These are phyloP conservation scores for Physeter macrocephalus DNA, from an alignment of 2,113 vertebrate species.

Conservation along the genomic window DNA sequence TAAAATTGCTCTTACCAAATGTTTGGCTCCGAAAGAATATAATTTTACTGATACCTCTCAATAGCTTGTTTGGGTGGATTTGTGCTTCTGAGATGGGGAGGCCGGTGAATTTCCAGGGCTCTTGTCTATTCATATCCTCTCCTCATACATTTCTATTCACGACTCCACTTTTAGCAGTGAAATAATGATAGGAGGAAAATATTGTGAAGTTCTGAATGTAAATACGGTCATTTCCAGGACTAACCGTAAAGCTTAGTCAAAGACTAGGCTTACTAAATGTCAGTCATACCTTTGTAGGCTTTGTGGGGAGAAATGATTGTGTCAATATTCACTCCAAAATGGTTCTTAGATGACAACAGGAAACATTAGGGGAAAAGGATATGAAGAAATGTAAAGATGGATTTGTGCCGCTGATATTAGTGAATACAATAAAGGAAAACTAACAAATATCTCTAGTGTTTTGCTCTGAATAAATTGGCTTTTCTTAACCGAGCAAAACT, in stretches of 20 bases:
- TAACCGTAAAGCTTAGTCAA: not conserved
- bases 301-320: not conserved
- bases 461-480: not conserved
- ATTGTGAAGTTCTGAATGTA: not conserved
- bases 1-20: slow-evolving; percentile 39
- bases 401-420: not conserved
- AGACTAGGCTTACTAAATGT: not conserved
- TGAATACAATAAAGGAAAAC: not conserved
- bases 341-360: not conserved
- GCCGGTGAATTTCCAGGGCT: slow-evolving; percentile 18
- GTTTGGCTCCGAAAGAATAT: slow-evolving; percentile 21
- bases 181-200: not conserved
- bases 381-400: not conserved
- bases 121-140: not conserved
- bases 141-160: not conserved
- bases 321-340: not conserved
- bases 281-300: not conserved
- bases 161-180: slow-evolving; percentile 25
- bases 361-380: not conserved
- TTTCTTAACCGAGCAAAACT: slow-evolving; percentile 58
- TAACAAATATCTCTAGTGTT: not conserved
- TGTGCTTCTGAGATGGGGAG: not conserved
- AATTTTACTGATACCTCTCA: slow-evolving; percentile 47
- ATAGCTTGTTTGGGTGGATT: slow-evolving; percentile 23
- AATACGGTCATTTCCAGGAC: not conserved